phyloP scores from a whole-genome alignment of 2,797 vertebrate species.

The Argyrosomus regius region DNA sequence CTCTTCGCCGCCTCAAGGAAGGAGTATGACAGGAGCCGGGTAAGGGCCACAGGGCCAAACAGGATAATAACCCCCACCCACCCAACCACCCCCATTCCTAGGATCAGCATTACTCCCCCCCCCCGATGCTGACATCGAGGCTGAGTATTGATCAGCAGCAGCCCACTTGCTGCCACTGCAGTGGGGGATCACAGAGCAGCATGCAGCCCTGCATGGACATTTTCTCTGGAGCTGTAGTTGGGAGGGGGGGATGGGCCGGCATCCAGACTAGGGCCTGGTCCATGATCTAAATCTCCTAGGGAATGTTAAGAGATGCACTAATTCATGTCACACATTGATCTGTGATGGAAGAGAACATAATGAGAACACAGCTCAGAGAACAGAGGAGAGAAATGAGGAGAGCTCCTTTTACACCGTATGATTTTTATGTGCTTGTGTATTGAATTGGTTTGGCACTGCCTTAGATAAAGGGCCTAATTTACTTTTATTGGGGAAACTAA shows the following conservation, averaged over 20 bases:
- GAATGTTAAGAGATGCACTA: slow-evolving; percentile 72
- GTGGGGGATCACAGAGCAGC: slow-evolving; percentile 65
- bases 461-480: slow-evolving; percentile 72
- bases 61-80: slow-evolving; percentile 32
- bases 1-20: slow-evolving; percentile 98
- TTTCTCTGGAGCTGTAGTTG: slow-evolving; percentile 48
- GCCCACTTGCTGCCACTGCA: slow-evolving; percentile 78
- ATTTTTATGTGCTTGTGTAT: slow-evolving; percentile 69
- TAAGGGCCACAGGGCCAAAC: slow-evolving; percentile 81
- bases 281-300: slow-evolving; percentile 72
- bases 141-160: slow-evolving; percentile 77
- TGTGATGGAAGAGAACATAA: slow-evolving; percentile 73
- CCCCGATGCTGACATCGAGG: slow-evolving; percentile 74
- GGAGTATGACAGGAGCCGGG: slow-evolving; percentile 98
- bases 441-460: slow-evolving; percentile 61
- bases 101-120: slow-evolving; percentile 68
- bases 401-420: slow-evolving; percentile 50
- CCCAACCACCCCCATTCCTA: slow-evolving; percentile 21
- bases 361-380: slow-evolving; percentile 70
- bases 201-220: slow-evolving; percentile 66
- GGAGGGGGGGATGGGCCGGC: slow-evolving; percentile 56
- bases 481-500: slow-evolving; percentile 69
- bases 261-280: slow-evolving; percentile 45
- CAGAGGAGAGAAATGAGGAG: slow-evolving; percentile 57
- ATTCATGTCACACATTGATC: slow-evolving; percentile 82